Conservation (phyloP, 2,888 invertebrate genomes). For the Heliconius cydno region DNA sequence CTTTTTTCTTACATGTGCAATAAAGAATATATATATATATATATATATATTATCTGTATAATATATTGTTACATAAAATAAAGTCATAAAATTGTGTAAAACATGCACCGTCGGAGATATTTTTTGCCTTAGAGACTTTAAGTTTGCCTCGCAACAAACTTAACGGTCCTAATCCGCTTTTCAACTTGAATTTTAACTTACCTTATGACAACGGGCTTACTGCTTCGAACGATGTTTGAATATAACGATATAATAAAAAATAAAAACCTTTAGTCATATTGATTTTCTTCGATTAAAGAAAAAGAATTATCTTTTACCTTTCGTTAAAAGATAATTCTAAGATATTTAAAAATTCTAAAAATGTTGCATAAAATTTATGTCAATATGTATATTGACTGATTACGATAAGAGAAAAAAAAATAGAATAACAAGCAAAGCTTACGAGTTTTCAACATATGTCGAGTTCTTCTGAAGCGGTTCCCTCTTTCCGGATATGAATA, state of each 20-base stretch:
- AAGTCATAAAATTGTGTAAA: slow-evolving; percentile 65
- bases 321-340: neutral
- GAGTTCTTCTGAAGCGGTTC: slow-evolving; percentile 69
- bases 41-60: neutral
- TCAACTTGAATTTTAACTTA: slow-evolving; percentile 76
- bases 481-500: slow-evolving; percentile 75
- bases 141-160: slow-evolving; percentile 78
- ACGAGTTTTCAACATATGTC: slow-evolving; percentile 66
- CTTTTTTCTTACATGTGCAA: no score
- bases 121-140: slow-evolving; percentile 74
- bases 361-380: no score
- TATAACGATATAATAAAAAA: slow-evolving; percentile 29
- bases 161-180: slow-evolving; percentile 79
- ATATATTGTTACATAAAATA: neutral
- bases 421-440: slow-evolving; percentile 67
- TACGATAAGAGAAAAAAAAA: slow-evolving; percentile 46
- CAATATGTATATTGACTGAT: neutral
- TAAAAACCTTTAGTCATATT: neutral
- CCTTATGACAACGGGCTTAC: slow-evolving; percentile 77
- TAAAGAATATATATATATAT: no score
- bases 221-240: slow-evolving; percentile 64
- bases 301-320: neutral
- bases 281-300: neutral
- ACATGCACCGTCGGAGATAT: slow-evolving; percentile 62
- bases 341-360: slow-evolving; percentile 57